Base-by-base conservation (phyloP, 1,140 invertebrate species). In the Macrocentrus cingulum region DNA sequence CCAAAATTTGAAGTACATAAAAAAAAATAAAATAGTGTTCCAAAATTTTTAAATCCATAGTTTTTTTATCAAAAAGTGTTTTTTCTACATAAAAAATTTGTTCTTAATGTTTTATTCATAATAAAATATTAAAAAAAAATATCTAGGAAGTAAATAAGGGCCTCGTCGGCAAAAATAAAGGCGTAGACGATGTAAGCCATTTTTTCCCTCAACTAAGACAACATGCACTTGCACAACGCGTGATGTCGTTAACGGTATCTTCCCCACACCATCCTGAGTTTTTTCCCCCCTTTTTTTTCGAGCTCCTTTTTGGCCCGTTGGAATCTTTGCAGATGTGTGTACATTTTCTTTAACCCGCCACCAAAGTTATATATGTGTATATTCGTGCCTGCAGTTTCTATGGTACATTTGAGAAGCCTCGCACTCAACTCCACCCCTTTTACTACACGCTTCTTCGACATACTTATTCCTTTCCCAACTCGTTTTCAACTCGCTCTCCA, bases 161-260 rank as follows among this genome's bases (percentile, higher is more conserved):
- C n/a, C n/a, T n/a, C n/a, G n/a, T n/a, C n/a, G n/a, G 6, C 29
- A 34, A 34, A 6, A 7, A 7, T 34, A 34, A 34, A 11, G 11
- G 29, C 29, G 6, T 34, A 7, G 29, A 7, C 29, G 6, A 7
- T 34, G 6, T 34, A 7, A 7, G 6, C 9, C 8, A 49, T 11
- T 23, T 18, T 22, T 8, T 36, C 23, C 36, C n/a, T 32, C 36
- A 7, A 8, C 36, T 13, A 1, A 2, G 2, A 49, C 18, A 15
- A 15, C 25, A 49, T 16, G 46, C 46, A 49, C 15, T 15, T 32
- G 36, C 46, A 34, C 46, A 8, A 18, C 36, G 46, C 46, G 46
- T 34, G 46, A 49, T 49, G 46, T 49, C 46, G 46, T 49, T 49
- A 48, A 49, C 46, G 15, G 20, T 32, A 49, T 49, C 46, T 49